Evolutionary conservation across 2,888 invertebrate species (phyloP).

Genomic region (Sepiola atlantica): DNA sequence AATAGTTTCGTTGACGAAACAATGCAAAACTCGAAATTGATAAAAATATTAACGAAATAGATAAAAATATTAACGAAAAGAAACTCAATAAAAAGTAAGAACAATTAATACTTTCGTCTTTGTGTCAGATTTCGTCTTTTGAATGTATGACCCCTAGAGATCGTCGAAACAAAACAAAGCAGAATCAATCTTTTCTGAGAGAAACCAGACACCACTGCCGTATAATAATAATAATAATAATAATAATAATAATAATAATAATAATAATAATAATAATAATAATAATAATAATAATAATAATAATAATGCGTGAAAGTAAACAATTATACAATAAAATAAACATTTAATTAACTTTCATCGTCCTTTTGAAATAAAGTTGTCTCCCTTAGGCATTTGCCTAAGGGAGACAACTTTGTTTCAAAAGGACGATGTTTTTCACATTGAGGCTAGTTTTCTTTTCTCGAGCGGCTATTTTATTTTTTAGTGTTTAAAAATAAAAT

Average conservation of each 20-base stretch:
- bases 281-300: neutral
- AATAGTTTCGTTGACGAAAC: neutral
- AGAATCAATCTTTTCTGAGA: no score
- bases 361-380: neutral
- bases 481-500: no score
- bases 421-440: neutral
- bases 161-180: neutral
- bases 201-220: neutral
- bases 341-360: neutral
- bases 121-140: neutral
- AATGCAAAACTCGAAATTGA: neutral
- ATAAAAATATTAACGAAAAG: neutral
- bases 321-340: neutral
- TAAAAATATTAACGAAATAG: no score
- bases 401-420: constrained; percentile 15
- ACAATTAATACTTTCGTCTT: neutral
- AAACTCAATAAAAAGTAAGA: neutral
- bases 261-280: neutral
- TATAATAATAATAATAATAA: neutral
- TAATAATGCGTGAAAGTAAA: neutral
- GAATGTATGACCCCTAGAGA: neutral
- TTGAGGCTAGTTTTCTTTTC: neutral
- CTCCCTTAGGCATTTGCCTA: neutral
- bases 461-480: no score
- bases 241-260: neutral